phyloP scores from a whole-genome alignment of 2,113 vertebrate species.

The Tragelaphus imberbis region DNA sequence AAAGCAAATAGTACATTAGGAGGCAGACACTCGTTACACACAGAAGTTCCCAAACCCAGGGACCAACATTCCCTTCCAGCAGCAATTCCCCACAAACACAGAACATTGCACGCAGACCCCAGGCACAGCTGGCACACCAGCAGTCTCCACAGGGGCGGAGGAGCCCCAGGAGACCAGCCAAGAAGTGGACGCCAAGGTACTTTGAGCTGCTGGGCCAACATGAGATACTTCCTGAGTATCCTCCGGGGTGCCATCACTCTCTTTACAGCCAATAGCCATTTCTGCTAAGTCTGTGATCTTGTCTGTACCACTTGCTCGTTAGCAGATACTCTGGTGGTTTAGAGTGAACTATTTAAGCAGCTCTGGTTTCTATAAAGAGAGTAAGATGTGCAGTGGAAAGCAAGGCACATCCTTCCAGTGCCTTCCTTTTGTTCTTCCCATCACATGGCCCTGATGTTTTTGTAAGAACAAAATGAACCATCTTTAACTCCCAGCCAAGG shows the following conservation, averaged over 20 bases:
- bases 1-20: slow-evolving; percentile 45
- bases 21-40: neutral
- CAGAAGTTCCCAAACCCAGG: neutral
- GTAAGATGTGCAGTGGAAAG: neutral
- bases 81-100: neutral
- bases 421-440: neutral
- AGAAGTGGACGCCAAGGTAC: neutral
- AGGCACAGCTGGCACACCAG: neutral
- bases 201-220: neutral
- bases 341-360: neutral
- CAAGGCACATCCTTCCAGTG: neutral
- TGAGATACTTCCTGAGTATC: neutral
- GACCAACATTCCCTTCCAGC: neutral
- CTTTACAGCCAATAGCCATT: neutral
- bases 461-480: neutral
- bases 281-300: neutral
- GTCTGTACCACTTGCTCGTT: neutral
- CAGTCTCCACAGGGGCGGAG: neutral
- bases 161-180: neutral
- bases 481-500: neutral
- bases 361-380: neutral
- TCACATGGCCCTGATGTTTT: neutral
- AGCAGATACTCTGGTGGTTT: neutral
- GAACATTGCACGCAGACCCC: neutral
- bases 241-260: neutral